Conservation (phyloP, 2,797 vertebrate species). For the Molossus alvarezi region DNA sequence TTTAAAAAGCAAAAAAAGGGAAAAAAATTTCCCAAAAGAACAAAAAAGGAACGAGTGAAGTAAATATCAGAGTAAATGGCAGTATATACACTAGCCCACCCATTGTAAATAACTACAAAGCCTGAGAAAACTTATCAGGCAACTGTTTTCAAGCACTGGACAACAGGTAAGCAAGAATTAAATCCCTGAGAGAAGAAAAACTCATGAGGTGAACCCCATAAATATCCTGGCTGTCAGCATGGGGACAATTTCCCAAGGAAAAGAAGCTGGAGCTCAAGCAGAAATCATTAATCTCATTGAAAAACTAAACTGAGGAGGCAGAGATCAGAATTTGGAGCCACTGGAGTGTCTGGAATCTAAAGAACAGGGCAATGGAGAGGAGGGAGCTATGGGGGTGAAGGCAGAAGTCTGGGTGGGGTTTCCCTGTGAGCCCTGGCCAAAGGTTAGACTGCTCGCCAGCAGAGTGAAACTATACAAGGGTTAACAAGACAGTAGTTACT, state of each 20-base stretch:
- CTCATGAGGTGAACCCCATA: neutral
- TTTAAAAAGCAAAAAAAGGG: neutral
- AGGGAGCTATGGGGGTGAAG: neutral
- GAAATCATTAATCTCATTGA: neutral
- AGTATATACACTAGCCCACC: neutral
- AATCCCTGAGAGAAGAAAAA: neutral
- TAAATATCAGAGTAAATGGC: constrained; percentile 9
- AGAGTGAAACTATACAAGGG: neutral
- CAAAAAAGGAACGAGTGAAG: neutral
- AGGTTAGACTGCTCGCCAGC: neutral
- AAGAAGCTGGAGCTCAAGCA: neutral
- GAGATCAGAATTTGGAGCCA: neutral
- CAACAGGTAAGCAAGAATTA: neutral
- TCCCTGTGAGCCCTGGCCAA: neutral
- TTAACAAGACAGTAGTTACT: neutral
- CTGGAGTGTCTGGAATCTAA: neutral
- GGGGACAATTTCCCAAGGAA: neutral
- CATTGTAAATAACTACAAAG: neutral
- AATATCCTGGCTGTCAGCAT: neutral
- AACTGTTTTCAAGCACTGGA: neutral
- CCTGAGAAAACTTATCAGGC: neutral
- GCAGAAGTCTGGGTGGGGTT: neutral
- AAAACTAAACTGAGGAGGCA: neutral
- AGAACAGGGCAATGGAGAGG: neutral
- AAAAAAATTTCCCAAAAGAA: neutral